Base-by-base conservation (phyloP, 2,797 vertebrate species). In the Microhierax caerulescens region DNA sequence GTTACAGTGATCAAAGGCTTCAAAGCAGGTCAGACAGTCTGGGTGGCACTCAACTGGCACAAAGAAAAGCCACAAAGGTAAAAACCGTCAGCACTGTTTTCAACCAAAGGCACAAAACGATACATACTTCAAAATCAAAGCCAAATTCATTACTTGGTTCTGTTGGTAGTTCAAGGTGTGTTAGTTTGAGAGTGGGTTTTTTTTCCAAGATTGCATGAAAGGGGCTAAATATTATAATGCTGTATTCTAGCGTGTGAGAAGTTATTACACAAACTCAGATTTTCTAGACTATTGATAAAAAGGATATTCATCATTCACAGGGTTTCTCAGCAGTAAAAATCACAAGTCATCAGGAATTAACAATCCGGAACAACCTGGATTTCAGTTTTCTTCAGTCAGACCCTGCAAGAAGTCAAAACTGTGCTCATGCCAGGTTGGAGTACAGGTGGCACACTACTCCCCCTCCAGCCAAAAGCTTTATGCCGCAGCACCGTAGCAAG, bases 21-120 rank as follows among this genome's bases (percentile, higher is more conserved):
- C 98, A 11, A 97, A 98, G 93, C 99, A 99, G 17, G 98, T 98
- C 97, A 98, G 88, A 69, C 99, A 99, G 97, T 99, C 99, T 2
- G 97, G 73, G 41, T 99, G 98, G 96, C 99, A 99, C 61, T 60
- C 98, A 53, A 97, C 99, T 99, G 96, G 28, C 96, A 95, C 41
- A 13, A 72, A 91, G 82, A 67, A 32, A 69, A 95, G 85, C 92
- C 43, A 85, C 25, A 37, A 72, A 45, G 60, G 34, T 43, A 50
- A 60, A n/a, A 60, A 10, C 4, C 59, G 41, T 10, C 70, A 73
- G 78, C 24, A 53, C 41, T 0, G n/a, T 1, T 80, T 73, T 56
- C 54, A 28, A 5, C 2, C 50, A 48, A 64, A 74, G 48, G 74
- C 13, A 39, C 16, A 50, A 32, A 77, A 4, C 34, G 43, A 36